These are phyloP conservation scores for Notocelia uddmanniana DNA, from an alignment of 2,888 invertebrate species.

Conservation along the genomic window DNA sequence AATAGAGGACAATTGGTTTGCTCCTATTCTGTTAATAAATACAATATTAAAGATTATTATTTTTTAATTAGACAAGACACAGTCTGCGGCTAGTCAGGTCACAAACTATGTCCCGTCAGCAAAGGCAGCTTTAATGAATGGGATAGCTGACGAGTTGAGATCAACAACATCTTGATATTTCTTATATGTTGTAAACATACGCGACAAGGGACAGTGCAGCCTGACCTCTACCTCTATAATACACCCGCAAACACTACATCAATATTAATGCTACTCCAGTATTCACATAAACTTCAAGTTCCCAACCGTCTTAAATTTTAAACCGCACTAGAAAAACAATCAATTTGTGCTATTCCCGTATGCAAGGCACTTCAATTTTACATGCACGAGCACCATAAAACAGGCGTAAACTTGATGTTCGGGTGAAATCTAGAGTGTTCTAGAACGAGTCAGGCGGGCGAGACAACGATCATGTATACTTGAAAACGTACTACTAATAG, in stretches of 20 bases:
- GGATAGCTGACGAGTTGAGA: too few relatives aligned
- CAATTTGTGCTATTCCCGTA: conserved; percentile 45
- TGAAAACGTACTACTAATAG: neutral
- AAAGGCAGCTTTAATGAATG: too few relatives aligned
- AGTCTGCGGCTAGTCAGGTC: too few relatives aligned
- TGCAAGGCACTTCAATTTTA: conserved; percentile 50
- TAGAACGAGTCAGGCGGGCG: conserved; percentile 56
- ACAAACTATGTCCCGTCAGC: too few relatives aligned
- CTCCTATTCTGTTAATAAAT: too few relatives aligned
- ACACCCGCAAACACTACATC: neutral
- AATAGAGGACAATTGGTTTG: too few relatives aligned
- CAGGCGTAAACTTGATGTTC: conserved; percentile 62
- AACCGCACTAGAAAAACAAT: conserved; percentile 43
- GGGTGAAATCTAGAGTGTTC: conserved; percentile 62
- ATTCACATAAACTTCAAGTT: conserved; percentile 17
- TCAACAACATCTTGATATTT: too few relatives aligned
- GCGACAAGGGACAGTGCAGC: too few relatives aligned
- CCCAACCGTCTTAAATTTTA: conserved; percentile 32
- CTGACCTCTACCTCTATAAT: too few relatives aligned
- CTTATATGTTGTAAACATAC: too few relatives aligned
- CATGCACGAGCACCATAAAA: conserved; percentile 61
- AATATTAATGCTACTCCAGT: conserved; percentile 14
- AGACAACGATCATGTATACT: neutral
- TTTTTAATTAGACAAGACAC: too few relatives aligned
- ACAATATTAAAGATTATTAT: too few relatives aligned